A percentile compares a stretch with the other conserved stretches of the same genome.
These are phyloP conservation scores for Zygothrica quintamaculata DNA, from an alignment of 2,888 invertebrate species.

Conservation along the genomic window DNA sequence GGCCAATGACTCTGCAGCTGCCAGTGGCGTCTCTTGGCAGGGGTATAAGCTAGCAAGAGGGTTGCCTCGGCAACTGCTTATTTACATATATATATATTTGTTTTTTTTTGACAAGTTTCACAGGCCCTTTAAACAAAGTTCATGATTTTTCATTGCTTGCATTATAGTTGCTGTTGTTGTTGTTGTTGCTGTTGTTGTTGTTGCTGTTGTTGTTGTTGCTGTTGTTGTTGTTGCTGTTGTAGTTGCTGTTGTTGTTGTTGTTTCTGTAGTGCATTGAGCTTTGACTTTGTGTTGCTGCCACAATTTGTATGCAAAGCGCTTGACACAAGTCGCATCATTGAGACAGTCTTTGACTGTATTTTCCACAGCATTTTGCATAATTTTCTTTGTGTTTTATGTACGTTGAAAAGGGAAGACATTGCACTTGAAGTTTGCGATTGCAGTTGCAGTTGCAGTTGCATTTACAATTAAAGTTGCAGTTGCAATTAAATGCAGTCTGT, in stretches of 20 bases:
- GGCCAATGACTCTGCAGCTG: slow-evolving; percentile 42
- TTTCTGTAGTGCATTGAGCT: slow-evolving; percentile 53
- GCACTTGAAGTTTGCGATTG: slow-evolving; percentile 60
- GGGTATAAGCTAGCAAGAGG: too few relatives aligned
- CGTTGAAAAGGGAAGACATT: slow-evolving; percentile 46
- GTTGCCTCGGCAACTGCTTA: too few relatives aligned
- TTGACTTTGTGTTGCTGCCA: slow-evolving; percentile 55
- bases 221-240: slow-evolving; percentile 7
- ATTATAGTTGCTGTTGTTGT: background rate
- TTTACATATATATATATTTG: too few relatives aligned
- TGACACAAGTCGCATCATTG: slow-evolving; percentile 61
- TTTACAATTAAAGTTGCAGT: slow-evolving; percentile 36
- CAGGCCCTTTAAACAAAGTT: slow-evolving; percentile 20
- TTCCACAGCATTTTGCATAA: slow-evolving; percentile 58
- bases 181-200: slow-evolving; percentile 2
- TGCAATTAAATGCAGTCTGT: slow-evolving; percentile 77
- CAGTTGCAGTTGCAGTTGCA: slow-evolving; percentile 21
- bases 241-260: slow-evolving; percentile 8
- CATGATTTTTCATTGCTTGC: slow-evolving; percentile 8
- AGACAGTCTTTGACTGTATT: background rate
- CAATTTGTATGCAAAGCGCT: slow-evolving; percentile 71
- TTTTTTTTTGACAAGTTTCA: slow-evolving; percentile 19
- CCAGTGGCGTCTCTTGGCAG: too few relatives aligned
- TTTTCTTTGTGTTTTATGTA: slow-evolving; percentile 40
- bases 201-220: slow-evolving; percentile 1